phyloP scores from a whole-genome alignment of 2,113 vertebrate species.

The Emydocephalus ijimae region DNA sequence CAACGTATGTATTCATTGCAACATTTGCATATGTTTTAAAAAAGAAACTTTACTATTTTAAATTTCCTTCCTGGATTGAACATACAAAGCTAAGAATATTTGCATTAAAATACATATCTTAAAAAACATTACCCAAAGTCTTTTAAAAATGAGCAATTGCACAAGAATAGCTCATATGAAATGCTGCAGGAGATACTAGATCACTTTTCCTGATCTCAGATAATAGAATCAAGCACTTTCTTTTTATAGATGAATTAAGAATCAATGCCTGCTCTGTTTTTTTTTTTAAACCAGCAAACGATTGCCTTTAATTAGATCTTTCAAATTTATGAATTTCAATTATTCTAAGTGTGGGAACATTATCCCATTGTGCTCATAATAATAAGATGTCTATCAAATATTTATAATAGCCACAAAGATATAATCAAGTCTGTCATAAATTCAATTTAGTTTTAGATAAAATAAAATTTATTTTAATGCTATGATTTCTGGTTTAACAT shows the following conservation, averaged over 20 bases:
- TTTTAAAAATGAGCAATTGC: background rate
- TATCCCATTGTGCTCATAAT: conserved; percentile 13
- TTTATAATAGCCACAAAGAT: conserved; percentile 21
- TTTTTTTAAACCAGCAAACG: background rate
- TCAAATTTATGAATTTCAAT: background rate
- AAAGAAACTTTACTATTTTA: background rate
- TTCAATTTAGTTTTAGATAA: background rate
- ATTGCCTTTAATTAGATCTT: conserved; percentile 6
- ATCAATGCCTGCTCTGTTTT: background rate
- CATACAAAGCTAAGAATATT: background rate
- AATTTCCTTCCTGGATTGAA: background rate
- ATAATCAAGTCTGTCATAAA: background rate
- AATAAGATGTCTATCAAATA: conserved; percentile 10
- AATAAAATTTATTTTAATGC: conserved; percentile 20
- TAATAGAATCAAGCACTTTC: background rate
- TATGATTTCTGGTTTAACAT: conserved; percentile 3
- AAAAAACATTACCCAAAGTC: background rate
- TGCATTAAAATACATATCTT: background rate
- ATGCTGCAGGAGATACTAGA: background rate
- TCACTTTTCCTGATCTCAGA: background rate
- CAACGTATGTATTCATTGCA: background rate
- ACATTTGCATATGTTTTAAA: background rate
- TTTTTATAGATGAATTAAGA: background rate
- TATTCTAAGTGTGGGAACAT: background rate
- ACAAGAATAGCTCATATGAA: background rate